Conservation (phyloP, 2,797 vertebrate genomes). For the Pitangus sulphuratus region DNA sequence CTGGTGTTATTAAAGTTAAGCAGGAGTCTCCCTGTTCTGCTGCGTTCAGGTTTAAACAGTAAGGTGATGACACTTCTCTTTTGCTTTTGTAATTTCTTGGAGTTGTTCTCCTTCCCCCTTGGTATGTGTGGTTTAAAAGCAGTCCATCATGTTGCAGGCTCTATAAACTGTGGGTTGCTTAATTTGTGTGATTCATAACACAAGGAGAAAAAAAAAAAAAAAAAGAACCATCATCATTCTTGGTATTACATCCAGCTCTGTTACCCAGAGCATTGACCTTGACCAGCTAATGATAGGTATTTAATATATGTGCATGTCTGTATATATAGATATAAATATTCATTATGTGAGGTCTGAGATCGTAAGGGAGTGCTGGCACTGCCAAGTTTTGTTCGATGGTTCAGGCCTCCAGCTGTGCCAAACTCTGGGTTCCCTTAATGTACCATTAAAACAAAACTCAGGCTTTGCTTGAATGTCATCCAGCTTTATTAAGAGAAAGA, state of each 20-base stretch:
- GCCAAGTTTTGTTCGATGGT: slow-evolving; percentile 31
- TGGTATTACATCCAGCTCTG: slow-evolving; percentile 13
- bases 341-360: slow-evolving; percentile 54
- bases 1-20: slow-evolving; percentile 50
- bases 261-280: slow-evolving; percentile 50
- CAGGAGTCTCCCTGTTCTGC: neutral
- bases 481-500: slow-evolving; percentile 68
- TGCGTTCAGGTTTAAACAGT: slow-evolving; percentile 41
- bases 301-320: slow-evolving; percentile 7
- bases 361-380: neutral
- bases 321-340: slow-evolving; percentile 56
- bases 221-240: slow-evolving; percentile 31
- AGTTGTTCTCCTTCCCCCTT: slow-evolving; percentile 23
- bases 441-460: slow-evolving; percentile 44
- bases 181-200: slow-evolving; percentile 47
- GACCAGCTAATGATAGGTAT: slow-evolving; percentile 60
- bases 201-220: neutral
- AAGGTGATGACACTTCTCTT: slow-evolving; percentile 58
- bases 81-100: slow-evolving; percentile 46
- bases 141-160: slow-evolving; percentile 35
- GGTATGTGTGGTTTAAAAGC: slow-evolving; percentile 53
- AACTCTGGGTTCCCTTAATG: slow-evolving; percentile 39
- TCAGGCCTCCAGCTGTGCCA: slow-evolving; percentile 57
- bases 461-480: slow-evolving; percentile 60
- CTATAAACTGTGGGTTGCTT: slow-evolving; percentile 35